Evolutionary conservation across 2,113 vertebrate genomes (phyloP).

Genomic region (Plecotus auritus): DNA sequence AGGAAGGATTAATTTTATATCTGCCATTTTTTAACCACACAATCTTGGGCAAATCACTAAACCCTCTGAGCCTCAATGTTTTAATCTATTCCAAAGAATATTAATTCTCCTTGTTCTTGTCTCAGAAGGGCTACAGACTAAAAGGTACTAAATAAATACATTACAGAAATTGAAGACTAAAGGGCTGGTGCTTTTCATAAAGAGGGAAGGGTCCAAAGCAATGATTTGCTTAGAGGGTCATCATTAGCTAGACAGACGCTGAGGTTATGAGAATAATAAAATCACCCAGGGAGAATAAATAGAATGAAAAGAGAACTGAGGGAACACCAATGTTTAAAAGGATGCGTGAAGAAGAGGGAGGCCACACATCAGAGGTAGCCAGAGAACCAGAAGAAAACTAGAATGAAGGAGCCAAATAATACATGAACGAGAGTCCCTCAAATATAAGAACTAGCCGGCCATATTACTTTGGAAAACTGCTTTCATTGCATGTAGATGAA

Average conservation of each 20-base stretch:
- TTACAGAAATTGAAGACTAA: not conserved
- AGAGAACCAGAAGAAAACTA: not conserved
- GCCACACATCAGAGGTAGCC: not conserved
- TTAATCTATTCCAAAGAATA: conserved; percentile 24
- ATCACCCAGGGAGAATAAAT: not conserved
- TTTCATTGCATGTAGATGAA: conserved; percentile 37
- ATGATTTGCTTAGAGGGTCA: not conserved
- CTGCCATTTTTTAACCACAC: conserved; percentile 34
- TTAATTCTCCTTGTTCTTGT: conserved; percentile 13
- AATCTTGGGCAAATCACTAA: conserved; percentile 41
- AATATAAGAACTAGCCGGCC: not conserved
- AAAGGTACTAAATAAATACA: not conserved
- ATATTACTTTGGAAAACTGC: not conserved
- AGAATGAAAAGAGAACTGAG: not conserved
- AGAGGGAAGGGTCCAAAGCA: not conserved
- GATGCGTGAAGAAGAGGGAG: not conserved
- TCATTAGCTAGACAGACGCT: not conserved
- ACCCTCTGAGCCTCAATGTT: not conserved
- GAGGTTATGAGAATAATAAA: not conserved
- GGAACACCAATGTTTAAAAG: not conserved
- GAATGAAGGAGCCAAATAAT: not conserved
- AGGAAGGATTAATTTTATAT: not conserved
- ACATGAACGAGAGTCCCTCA: not conserved
- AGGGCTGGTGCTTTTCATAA: not conserved
- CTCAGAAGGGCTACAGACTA: not conserved